Conservation (phyloP, 2,888 invertebrate genomes). For the Cheilosia impressa region DNA sequence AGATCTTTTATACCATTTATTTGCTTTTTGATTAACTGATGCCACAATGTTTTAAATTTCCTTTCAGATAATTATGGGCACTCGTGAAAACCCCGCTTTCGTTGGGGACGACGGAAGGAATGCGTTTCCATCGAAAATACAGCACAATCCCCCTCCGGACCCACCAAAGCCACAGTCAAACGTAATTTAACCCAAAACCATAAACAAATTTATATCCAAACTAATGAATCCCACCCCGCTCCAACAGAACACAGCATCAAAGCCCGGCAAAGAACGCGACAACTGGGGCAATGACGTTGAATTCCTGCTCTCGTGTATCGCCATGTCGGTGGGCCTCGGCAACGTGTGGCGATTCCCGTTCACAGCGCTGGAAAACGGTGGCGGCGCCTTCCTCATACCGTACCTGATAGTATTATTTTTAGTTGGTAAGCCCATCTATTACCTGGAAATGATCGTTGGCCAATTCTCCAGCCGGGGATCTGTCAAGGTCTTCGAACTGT, state of each 20-base stretch:
- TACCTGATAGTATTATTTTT: conserved; percentile 87
- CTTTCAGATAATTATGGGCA: conserved; percentile 62
- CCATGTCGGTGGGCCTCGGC: conserved; percentile 87
- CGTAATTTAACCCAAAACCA: not conserved
- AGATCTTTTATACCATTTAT: too few species aligned
- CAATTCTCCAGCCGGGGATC: conserved; percentile 90
- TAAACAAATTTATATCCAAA: not conserved
- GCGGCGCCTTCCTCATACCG: conserved; percentile 88
- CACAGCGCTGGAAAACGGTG: conserved; percentile 88
- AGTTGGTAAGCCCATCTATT: conserved; percentile 89
- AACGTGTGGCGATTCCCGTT: conserved; percentile 89
- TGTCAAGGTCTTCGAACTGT: conserved; percentile 87
- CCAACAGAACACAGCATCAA: conserved; percentile 47
- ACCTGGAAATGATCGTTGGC: conserved; percentile 89
- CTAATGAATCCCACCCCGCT: not conserved
- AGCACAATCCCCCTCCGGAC: conserved; percentile 16
- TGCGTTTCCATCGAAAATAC: conserved; percentile 26
- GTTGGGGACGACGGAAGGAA: conserved; percentile 80
- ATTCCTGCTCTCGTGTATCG: conserved; percentile 83
- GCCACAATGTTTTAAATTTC: not conserved
- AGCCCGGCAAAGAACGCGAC: conserved; percentile 78
- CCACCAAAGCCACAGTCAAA: conserved; percentile 18
- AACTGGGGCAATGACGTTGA: conserved; percentile 83
- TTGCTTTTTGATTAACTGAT: not conserved
- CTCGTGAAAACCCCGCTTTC: conserved; percentile 81